Conservation (phyloP, 2,888 invertebrate species). For the Stenotaenia linearis region DNA sequence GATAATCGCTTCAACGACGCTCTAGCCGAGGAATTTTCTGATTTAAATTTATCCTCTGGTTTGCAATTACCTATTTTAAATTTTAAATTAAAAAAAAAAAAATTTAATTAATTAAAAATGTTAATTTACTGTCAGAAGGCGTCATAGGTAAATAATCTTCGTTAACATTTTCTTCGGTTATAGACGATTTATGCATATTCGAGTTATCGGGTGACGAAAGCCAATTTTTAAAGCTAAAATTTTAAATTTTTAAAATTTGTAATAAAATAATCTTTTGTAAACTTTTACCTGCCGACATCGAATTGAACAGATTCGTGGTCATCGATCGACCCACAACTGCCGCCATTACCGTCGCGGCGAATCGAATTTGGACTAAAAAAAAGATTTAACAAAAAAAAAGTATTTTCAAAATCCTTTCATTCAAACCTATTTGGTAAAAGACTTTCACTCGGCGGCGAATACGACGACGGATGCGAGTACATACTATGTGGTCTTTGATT, state of each 20-base stretch:
- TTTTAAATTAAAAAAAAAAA: too few relatives aligned
- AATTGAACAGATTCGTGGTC: too few relatives aligned
- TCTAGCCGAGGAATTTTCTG: too few relatives aligned
- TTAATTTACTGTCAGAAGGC: neutral
- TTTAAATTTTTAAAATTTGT: too few relatives aligned
- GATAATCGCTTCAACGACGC: too few relatives aligned
- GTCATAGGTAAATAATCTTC: slow-evolving; percentile 35
- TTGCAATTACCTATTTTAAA: too few relatives aligned
- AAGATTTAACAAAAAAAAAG: neutral
- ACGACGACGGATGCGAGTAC: neutral
- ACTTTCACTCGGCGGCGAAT: neutral
- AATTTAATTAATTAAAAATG: too few relatives aligned
- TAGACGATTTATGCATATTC: neutral
- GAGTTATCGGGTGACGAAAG: neutral
- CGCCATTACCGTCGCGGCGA: slow-evolving; percentile 32
- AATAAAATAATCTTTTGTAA: too few relatives aligned
- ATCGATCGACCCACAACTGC: slow-evolving; percentile 38
- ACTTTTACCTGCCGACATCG: neutral
- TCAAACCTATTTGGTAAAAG: neutral
- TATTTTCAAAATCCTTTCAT: too few relatives aligned
- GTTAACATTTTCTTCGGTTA: neutral
- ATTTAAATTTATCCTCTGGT: too few relatives aligned
- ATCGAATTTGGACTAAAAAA: neutral
- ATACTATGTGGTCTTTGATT: neutral
- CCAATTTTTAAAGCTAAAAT: too few relatives aligned